Evolutionary conservation across 1,140 invertebrate species (phyloP).

Genomic region (Micrasema minimum): DNA sequence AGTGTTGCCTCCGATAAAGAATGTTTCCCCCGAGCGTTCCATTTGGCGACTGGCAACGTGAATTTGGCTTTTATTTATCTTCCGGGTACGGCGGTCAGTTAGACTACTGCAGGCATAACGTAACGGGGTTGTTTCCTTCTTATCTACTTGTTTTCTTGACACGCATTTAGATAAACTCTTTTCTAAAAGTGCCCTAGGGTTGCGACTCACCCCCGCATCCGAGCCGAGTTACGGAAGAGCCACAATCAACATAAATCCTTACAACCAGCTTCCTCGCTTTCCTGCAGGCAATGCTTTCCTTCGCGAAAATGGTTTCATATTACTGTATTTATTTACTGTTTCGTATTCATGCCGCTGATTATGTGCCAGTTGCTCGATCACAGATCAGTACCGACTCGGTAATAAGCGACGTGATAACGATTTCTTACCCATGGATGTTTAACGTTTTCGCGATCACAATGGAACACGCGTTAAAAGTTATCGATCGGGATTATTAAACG

Average conservation of each 20-base stretch:
- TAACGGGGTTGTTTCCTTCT: background rate
- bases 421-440: too few species aligned
- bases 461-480: too few species aligned
- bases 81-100: conserved; percentile 6
- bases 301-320: conserved; percentile 18
- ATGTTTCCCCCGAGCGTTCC: conserved; percentile 27
- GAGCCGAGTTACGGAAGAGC: conserved; percentile 3
- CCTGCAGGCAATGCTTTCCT: conserved; percentile 23
- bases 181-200: background rate
- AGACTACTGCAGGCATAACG: background rate
- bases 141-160: background rate
- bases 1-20: conserved; percentile 34
- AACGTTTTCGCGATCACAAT: too few species aligned
- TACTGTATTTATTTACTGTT: background rate
- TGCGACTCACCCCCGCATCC: background rate
- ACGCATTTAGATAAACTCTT: background rate
- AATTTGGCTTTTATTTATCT: conserved; percentile 31
- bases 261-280: conserved; percentile 6
- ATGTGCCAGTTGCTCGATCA: too few species aligned
- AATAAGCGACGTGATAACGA: too few species aligned
- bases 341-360: too few species aligned
- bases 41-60: conserved; percentile 22
- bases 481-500: too few species aligned
- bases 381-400: too few species aligned
- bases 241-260: conserved; percentile 33